Percentiles rank a stretch among this genome's conserved stretches.
Conservation (phyloP, 1,140 invertebrate genomes). For the Bombyx mori region DNA sequence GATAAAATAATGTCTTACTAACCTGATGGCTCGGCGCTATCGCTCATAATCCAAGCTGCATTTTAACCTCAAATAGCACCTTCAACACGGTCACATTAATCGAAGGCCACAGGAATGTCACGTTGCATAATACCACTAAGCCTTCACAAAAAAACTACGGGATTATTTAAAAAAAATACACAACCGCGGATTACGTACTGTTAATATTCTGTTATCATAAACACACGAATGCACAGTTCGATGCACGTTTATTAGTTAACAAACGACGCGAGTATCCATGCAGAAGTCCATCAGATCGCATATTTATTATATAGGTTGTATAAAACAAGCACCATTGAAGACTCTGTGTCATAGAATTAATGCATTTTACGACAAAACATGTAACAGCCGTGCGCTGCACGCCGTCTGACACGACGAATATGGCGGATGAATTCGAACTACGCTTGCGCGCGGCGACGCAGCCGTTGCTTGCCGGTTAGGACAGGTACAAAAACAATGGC, state of each 20-base stretch:
- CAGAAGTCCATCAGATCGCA: slow-evolving; percentile 45
- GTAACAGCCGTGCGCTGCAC: slow-evolving; percentile 61
- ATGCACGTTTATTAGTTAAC: slow-evolving; percentile 62
- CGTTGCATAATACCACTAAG: slow-evolving; percentile 62
- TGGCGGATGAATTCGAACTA: slow-evolving; percentile 68
- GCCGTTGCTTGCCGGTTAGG: slow-evolving; percentile 7
- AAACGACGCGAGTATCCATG: slow-evolving; percentile 52
- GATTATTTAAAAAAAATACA: slow-evolving; percentile 52
- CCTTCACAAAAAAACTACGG: slow-evolving; percentile 44
- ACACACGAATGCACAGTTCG: slow-evolving; percentile 67
- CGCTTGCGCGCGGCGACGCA: slow-evolving; percentile 50
- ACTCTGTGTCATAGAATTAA: slow-evolving; percentile 53
- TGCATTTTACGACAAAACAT: slow-evolving; percentile 66
- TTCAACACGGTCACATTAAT: slow-evolving; percentile 50
- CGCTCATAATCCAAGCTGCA: slow-evolving; percentile 66
- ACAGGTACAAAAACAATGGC: slow-evolving; percentile 44
- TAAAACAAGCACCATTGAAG: slow-evolving; percentile 46
- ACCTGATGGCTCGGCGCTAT: slow-evolving; percentile 65
- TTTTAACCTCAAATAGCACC: slow-evolving; percentile 68
- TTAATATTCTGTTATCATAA: slow-evolving; percentile 66
- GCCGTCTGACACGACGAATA: slow-evolving; percentile 68
- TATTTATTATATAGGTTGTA: slow-evolving; percentile 45
- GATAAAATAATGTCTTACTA: slow-evolving; percentile 54
- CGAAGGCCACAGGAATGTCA: slow-evolving; percentile 67
- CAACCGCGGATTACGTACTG: slow-evolving; percentile 50